Base-by-base conservation (phyloP, 2,113 vertebrate genomes). In the Bubo scandiacus region DNA sequence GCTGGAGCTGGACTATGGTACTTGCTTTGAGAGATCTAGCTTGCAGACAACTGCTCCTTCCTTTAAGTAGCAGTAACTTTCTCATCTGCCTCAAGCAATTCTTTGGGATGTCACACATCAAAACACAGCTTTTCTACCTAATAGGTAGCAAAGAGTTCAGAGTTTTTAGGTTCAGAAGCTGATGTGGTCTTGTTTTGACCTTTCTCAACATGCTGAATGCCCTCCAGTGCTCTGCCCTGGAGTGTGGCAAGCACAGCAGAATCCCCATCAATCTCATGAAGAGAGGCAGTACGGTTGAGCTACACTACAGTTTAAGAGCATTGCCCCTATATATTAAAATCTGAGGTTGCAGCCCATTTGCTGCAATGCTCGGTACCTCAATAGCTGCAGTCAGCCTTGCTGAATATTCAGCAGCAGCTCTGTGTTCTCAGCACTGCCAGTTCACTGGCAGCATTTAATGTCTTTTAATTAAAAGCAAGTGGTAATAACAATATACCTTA, bases 141-240 rank as follows among this genome's bases (percentile, higher is more conserved):
- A 98, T 94, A 94, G 86, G 94, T 66, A 96, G 96, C 62, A 94
- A 97, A 93, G 92, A 96, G 90, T 96, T 97, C 91, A 95, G 97
- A 96, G 89, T 95, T 96, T 97, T 97, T 95, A 96, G 97, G 95
- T 97, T 98, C 96, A 97, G 93, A 97, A 96, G 96, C 87, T 73
- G 95, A 97, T 96, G 81, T 72, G 90, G 78, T 95, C 97, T 96
- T 67, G 42, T 67, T 97, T 74, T 97, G 98, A 97, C 98, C 97
- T 97, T 98, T 97, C 96, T 96, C 96, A 88, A 95, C 67, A 47
- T 73, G 94, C 92, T 83, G 83, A 94, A 96, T 92, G 94, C 96
- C 98, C 96, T 96, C 68, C 94, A 92, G 97, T 92, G 74, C 93
- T 97, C 94, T 32, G 92, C 94, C 23, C 82, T 86, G 94, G 88